A percentile compares a stretch with the other conserved stretches of the same genome.
phyloP scores from a whole-genome alignment of 2,888 invertebrate genomes.

The Troides oblongomaculatus region DNA sequence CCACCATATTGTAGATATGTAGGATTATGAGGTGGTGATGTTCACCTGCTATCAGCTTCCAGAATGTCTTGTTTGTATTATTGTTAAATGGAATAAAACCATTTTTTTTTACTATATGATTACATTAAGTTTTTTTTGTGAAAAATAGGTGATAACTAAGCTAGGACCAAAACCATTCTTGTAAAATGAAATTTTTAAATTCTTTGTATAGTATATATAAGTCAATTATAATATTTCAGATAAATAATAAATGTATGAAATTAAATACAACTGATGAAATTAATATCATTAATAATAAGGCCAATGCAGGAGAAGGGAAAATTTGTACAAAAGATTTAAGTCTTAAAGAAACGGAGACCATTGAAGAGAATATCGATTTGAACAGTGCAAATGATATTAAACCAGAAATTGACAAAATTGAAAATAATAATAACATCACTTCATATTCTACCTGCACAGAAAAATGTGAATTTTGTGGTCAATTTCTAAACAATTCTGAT shows the following conservation, averaged over 20 bases:
- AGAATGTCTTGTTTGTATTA: not conserved
- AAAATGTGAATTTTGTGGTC: constrained; percentile 68
- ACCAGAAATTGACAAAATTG: not conserved
- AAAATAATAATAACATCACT: constrained; percentile 29
- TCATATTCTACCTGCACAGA: constrained; percentile 45
- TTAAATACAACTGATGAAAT: not conserved
- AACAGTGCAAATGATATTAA: constrained; percentile 25
- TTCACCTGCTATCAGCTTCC: not conserved
- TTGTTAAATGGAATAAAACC: not conserved
- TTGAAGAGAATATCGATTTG: constrained; percentile 23
- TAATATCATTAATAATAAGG: constrained; percentile 5
- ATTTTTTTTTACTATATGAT: not conserved
- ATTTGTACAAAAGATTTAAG: not conserved
- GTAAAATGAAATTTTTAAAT: not conserved
- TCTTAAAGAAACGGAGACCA: not conserved
- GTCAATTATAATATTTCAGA: constrained; percentile 14
- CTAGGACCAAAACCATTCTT: no score
- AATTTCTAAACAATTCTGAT: constrained; percentile 72
- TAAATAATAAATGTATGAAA: constrained; percentile 23
- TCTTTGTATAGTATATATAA: constrained; percentile 5
- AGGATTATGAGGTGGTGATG: not conserved
- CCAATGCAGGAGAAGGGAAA: not conserved
- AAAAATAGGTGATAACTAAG: no score
- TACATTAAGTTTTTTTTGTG: not conserved
- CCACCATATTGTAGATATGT: no score